Evolutionary conservation across 1,140 invertebrate species (phyloP), one percentile per base, ranked within the genome.

Genomic region (Drosophila melanogaster): DNA sequence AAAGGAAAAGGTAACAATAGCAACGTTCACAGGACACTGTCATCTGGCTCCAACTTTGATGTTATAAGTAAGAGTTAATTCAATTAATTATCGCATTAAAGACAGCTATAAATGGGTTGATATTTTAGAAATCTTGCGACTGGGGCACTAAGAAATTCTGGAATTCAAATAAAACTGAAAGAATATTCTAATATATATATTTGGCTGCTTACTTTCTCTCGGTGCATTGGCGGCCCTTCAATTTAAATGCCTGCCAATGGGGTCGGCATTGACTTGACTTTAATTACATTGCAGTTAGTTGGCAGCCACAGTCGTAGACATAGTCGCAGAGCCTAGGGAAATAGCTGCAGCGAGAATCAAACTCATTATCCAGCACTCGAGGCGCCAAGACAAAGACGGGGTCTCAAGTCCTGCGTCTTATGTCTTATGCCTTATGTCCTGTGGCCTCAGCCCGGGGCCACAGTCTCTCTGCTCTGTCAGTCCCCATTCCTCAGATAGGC

Each of bases 291-390:
- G 79, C 79, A 86, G 64, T 70, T 44, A 41, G 73, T 65, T 65
- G 60, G 72, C 53, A 72, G 69, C 55, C 46, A 22, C 10, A 38
- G 44, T 22, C 41, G 40, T 57, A 74, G 58, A 17, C 33, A 24
- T 37, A 24, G 53, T 76, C 59, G 64, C 76, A 79, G 54, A 67
- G 79, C 65, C 65, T 33, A 26, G 50, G 66, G 62, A 76, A 79
- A 80, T 87, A 77, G 79, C 47, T 80, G 73, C 81, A 77, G 57
- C 76, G 73, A 78, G 72, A 77, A 70, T 67, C 66, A 77, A 87
- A 89, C 65, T 87, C 77, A 87, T 87, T 87, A 87, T 84, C 61
- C 59, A 66, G 66, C 72, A 86, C 79, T 89, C 54, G 76, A 86
- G 84, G 61, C 79, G 58, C 24, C 57, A 59, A 47, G 72, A 75